These are phyloP conservation scores for Microhierax caerulescens DNA, from an alignment of 2,797 vertebrate genomes.

Conservation along the genomic window DNA sequence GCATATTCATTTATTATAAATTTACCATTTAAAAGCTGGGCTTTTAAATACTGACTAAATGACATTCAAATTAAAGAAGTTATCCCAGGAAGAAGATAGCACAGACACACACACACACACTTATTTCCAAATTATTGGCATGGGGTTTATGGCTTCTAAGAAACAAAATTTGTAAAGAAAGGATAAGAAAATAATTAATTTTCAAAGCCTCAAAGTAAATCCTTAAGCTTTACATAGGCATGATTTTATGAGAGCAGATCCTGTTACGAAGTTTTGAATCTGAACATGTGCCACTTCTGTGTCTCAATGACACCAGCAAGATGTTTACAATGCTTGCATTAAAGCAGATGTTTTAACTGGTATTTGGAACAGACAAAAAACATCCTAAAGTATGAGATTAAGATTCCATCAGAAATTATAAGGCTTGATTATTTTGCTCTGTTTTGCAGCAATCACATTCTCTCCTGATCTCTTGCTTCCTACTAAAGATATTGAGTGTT, in stretches of 20 bases:
- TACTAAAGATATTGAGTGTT: background rate
- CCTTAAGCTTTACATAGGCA: background rate
- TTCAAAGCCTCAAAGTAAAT: background rate
- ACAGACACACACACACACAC: background rate
- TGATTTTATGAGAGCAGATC: background rate
- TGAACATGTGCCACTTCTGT: background rate
- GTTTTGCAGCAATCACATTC: background rate
- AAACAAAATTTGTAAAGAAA: background rate
- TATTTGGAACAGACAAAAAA: background rate
- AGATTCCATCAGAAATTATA: background rate
- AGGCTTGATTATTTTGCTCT: background rate
- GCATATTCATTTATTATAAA: background rate
- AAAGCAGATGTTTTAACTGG: background rate
- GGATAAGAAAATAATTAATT: background rate
- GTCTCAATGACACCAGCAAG: background rate
- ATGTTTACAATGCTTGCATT: background rate
- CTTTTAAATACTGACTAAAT: background rate
- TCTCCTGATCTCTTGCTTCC: background rate
- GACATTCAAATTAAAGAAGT: background rate
- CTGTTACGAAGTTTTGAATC: background rate
- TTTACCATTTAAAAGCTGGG: background rate
- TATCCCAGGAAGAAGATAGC: background rate
- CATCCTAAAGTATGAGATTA: background rate
- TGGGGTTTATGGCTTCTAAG: background rate
- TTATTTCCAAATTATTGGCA: background rate